Percentiles rank a stretch among this genome's conserved stretches.
phyloP scores from a whole-genome alignment of 2,113 vertebrate genomes.

The Maccullochella peelii region DNA sequence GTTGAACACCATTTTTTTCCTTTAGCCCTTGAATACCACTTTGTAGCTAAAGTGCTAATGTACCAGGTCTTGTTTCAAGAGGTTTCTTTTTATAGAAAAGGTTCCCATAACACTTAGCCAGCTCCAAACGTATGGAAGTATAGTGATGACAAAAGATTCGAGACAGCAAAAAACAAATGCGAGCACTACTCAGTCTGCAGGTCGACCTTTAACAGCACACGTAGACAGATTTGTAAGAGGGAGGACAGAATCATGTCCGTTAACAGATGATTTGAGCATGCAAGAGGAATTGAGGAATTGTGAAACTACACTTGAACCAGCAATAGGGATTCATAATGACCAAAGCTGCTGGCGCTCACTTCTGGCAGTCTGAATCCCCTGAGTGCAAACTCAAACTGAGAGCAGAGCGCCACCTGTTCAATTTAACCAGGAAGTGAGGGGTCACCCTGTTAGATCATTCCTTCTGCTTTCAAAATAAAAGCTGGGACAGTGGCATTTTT shows the following conservation, averaged over 20 bases:
- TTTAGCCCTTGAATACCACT: neutral
- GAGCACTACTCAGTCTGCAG: neutral
- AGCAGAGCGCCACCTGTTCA: neutral
- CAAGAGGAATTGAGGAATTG: neutral
- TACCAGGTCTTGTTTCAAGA: neutral
- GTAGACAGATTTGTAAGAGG: neutral
- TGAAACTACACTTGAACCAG: neutral
- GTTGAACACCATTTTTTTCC: neutral
- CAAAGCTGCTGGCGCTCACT: no score
- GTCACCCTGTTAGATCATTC: neutral
- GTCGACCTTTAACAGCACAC: neutral
- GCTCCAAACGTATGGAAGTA: neutral
- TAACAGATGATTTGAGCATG: neutral
- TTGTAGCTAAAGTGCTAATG: neutral
- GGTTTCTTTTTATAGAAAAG: neutral
- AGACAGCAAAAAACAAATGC: neutral
- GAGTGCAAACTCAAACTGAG: neutral
- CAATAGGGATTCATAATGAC: neutral
- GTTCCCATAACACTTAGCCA: neutral
- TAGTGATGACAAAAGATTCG: neutral
- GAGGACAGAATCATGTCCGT: no score
- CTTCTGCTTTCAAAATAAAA: neutral
- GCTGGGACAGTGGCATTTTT: neutral
- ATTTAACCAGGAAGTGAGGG: neutral
- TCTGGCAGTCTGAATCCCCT: neutral